Evolutionary conservation across 2,797 vertebrate genomes (phyloP), one percentile per base, ranked within the genome.

Genomic region (Smutsia gigantea): DNA sequence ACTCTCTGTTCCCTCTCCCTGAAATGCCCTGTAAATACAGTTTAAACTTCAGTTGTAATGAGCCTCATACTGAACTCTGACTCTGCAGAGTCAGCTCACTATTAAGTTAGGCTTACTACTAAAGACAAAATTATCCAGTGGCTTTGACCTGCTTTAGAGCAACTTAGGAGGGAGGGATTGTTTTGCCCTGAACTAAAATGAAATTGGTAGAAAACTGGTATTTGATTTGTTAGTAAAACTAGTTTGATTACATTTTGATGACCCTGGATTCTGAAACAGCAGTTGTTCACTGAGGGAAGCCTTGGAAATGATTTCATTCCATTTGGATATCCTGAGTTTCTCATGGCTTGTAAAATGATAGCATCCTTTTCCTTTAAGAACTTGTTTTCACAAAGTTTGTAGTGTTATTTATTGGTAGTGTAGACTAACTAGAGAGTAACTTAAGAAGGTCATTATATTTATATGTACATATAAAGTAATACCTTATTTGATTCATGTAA

Each of bases 331-430:
- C 63, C 63, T 86, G n/a, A 92, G n/a, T 92, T 95, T 75, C 39
- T 87, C 66, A 74, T 66, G 53, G 64, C 37, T 92, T 81, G 39
- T 79, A 66, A 81, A 87, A 61, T 55, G 49, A 34, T 63, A 81
- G 46, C 34, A 55, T 81, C 37, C 19, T 94, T 82, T 96, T 37
- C 59, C 86, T 95, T 81, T 86, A 94, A 86, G 53, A 85, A 79
- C 57, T 39, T 95, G 51, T 90, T 92, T 82, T 94, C 46, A 93
- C 64, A 59, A 49, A 79, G 6, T 89, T 91, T 85, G 69, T 93
- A 84, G 64, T 87, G 31, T 88, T 69, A 78, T 34, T 86, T 96
- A 77, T n/a, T 95, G 72, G 79, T 88, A 88, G 68, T 78, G 13
- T 93, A 82, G 21, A 89, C 31, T 74, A n/a, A 81, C 64, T 69